Evolutionary conservation across 2,888 invertebrate species (phyloP).

Genomic region (Galerucella nymphaeae): DNA sequence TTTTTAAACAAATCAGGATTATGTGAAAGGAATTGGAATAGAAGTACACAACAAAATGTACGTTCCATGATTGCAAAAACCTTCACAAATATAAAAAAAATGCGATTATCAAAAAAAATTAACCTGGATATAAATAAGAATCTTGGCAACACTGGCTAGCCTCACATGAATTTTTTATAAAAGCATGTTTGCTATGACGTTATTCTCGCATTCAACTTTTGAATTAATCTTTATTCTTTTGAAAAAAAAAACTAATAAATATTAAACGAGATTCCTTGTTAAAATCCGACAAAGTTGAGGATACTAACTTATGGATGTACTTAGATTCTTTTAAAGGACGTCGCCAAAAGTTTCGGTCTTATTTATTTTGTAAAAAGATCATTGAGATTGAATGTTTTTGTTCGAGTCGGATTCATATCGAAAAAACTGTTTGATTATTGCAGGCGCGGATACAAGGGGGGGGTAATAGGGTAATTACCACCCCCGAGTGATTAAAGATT

Average conservation of each 20-base stretch:
- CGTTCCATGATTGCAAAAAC: too few relatives aligned
- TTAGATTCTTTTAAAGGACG: not conserved
- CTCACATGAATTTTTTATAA: conserved; percentile 40
- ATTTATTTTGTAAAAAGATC: not conserved
- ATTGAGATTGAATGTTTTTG: not conserved
- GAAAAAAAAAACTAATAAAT: conserved; percentile 36
- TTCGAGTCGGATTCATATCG: too few relatives aligned
- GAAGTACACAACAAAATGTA: too few relatives aligned
- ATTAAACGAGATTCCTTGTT: conserved; percentile 31
- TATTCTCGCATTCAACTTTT: conserved; percentile 35
- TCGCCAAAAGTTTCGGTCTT: not conserved
- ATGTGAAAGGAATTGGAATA: too few relatives aligned
- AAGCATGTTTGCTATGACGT: conserved; percentile 38
- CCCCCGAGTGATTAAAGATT: too few relatives aligned
- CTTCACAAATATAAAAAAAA: too few relatives aligned
- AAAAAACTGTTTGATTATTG: too few relatives aligned
- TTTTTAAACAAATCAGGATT: too few relatives aligned
- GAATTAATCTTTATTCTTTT: conserved; percentile 38
- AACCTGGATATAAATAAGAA: too few relatives aligned
- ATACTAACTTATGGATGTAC: conserved; percentile 22
- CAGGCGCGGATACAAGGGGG: too few relatives aligned
- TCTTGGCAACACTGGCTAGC: conserved; percentile 1
- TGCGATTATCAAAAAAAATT: too few relatives aligned
- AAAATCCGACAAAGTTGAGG: conserved; percentile 9
- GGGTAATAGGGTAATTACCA: too few relatives aligned